Evolutionary conservation across 2,888 invertebrate genomes (phyloP), one percentile per base, ranked within the genome.

Genomic region (Sycophila texana): DNA sequence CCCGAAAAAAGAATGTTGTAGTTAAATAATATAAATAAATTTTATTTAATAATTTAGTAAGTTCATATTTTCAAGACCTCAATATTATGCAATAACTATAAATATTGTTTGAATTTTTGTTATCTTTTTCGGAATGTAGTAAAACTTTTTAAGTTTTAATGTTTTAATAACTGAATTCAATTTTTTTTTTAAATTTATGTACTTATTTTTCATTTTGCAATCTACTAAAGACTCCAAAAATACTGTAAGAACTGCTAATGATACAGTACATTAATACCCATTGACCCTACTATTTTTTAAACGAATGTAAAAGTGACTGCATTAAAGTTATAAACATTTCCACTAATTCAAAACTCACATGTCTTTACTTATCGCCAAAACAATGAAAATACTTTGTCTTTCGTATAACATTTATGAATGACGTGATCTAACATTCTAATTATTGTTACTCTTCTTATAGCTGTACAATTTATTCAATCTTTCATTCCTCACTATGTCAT

Each of bases 371-470:
- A 63, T 16, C 39, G 13, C 30, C 22, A 16, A 51, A 70, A 57
- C 39, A 70, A 70, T 63, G 57, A 53, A 79, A 70, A 63, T 74
- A 12, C 14, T 68, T 68, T 39, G 26, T 57, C 2, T 63, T 14
- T n/a, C 12, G 3, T 16, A 51, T 49, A 72, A 75, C 47, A 58
- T 63, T 58, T 51, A 77, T 51, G 58, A 68, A 30, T 74, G 22
- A 22, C 57, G 58, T 53, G 53, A 67, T 58, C 49, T 75, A 80
- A 1, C n/a, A 22, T 66, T 77, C 60, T 72, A 77, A 81, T 78
- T 81, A 75, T 78, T 81, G 66, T 78, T 78, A 81, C 20, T 60
- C 47, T 73, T 55, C 22, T 73, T 53, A 71, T 61, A 51, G 63
- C 67, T 78, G 78, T 78, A 78, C 72, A 78, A 70, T 74, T 60